Percentiles rank a stretch among this genome's conserved stretches.
phyloP scores from a whole-genome alignment of 1,140 invertebrate genomes.

The Globodera rostochiensis region DNA sequence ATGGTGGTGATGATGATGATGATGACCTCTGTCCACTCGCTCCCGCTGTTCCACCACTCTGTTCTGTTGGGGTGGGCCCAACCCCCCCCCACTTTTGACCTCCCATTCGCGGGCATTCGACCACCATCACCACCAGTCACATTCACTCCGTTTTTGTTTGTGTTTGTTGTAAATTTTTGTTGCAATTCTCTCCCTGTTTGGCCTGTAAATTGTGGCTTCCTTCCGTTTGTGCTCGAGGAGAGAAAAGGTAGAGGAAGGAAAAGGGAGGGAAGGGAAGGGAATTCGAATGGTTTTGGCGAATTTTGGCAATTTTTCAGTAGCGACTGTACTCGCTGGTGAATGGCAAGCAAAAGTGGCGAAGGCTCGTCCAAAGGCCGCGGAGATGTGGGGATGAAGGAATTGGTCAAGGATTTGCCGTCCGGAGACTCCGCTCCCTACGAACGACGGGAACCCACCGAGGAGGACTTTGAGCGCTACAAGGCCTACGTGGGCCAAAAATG shows the following conservation, averaged over 20 bases:
- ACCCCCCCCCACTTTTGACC: neutral
- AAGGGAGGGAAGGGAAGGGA: no score
- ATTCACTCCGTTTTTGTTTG: constrained; percentile 16
- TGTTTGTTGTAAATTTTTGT: constrained; percentile 21
- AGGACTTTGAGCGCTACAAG: constrained; percentile 37
- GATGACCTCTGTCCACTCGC: neutral
- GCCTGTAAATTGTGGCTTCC: neutral
- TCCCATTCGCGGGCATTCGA: neutral
- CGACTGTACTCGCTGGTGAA: constrained; percentile 2
- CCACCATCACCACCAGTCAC: neutral
- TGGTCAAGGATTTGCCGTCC: neutral
- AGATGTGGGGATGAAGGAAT: neutral
- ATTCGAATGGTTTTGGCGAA: neutral
- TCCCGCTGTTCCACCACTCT: neutral
- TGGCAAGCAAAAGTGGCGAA: constrained; percentile 23
- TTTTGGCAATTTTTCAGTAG: neutral
- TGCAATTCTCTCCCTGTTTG: neutral
- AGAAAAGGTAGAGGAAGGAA: neutral
- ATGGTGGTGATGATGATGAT: neutral
- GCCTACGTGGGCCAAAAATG: constrained; percentile 40
- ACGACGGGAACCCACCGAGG: constrained; percentile 27
- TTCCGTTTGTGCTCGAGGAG: neutral
- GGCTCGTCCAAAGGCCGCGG: neutral
- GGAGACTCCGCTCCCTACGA: neutral
- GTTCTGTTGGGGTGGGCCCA: neutral